Percentiles rank a stretch among this genome's conserved stretches.
phyloP scores from a whole-genome alignment of 92 coral and sea anemone species.

The Epizoanthus rinbou region DNA sequence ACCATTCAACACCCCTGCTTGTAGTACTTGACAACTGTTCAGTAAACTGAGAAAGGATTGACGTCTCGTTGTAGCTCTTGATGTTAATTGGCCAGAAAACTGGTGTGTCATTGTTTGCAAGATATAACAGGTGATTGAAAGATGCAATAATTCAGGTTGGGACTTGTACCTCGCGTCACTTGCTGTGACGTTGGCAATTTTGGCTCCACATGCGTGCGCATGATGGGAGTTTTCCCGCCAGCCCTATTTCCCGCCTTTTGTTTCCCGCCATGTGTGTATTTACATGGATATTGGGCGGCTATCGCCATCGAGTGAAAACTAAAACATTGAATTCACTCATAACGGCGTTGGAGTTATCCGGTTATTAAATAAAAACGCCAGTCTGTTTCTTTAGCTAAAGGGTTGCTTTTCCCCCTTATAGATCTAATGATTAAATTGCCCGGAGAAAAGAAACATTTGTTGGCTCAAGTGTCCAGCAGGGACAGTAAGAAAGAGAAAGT shows the following conservation, averaged over 20 bases:
- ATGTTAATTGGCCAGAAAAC: too few relatives aligned
- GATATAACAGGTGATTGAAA: neutral
- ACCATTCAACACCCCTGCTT: too few relatives aligned
- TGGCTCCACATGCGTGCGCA: constrained; percentile 12
- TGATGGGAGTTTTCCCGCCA: constrained; percentile 34
- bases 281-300: neutral
- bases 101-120: too few relatives aligned
- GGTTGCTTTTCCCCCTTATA: neutral
- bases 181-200: neutral
- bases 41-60: too few relatives aligned
- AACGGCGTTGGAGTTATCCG: too few relatives aligned
- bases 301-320: neutral
- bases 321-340: too few relatives aligned
- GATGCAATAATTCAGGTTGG: neutral
- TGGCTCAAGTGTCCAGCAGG: constrained; percentile 13
- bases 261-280: neutral
- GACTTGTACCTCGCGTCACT: neutral
- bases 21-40: too few relatives aligned
- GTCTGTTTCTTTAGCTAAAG: neutral
- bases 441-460: neutral
- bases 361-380: too few relatives aligned
- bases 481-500: neutral
- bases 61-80: too few relatives aligned
- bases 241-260: neutral
- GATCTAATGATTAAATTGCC: neutral